Base-by-base conservation (phyloP, 1,140 invertebrate genomes). In the Meloidogyne chitwoodi region DNA sequence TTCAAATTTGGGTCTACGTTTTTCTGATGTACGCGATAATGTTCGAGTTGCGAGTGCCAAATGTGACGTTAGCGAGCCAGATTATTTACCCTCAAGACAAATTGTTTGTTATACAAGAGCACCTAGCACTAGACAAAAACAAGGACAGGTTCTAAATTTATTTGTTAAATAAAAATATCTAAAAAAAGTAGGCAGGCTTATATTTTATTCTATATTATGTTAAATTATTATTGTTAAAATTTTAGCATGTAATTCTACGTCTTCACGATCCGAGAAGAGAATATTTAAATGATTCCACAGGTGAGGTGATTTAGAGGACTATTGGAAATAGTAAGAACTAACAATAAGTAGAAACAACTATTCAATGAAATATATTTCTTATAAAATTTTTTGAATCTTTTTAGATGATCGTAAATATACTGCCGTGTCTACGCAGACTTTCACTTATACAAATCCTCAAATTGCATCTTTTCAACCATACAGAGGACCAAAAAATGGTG, bases 401-500 rank as follows among this genome's bases (percentile, higher is more conserved):
- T 38, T 8, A 38, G 79, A 87, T 41, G 80, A 84, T 26, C 62
- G 75, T 5, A 70, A 79, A 29, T 86, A 76, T 68, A 80, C 81
- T 19, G 79, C 81, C 19, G 72, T 82, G 5, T 85, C 87, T n/a
- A 69, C 64, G 11, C 77, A 83, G 12, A 74, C 85, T 19, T 86
- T 85, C 70, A 78, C 68, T 11, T 86, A 85, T 65, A 82, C 82
- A 0, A 77, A 86, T 66, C 84, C 85, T 4, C 74, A 74, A n/a
- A 84, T 87, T 29, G 24, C 76, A 12, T 66, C 75, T 6, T 90
- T 98, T 69, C 91, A 91, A 87, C 96, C 96, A 1, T 89, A 90
- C 0, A 89, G 93, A 41, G 96, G 96, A 0, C 96, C 96, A 5
- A 91, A 93, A 81, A 94, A 93, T 78, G 96, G 96, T 38, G 96